Evolutionary conservation across 2,888 invertebrate genomes (phyloP).

Genomic region (Adineta ricciae): DNA sequence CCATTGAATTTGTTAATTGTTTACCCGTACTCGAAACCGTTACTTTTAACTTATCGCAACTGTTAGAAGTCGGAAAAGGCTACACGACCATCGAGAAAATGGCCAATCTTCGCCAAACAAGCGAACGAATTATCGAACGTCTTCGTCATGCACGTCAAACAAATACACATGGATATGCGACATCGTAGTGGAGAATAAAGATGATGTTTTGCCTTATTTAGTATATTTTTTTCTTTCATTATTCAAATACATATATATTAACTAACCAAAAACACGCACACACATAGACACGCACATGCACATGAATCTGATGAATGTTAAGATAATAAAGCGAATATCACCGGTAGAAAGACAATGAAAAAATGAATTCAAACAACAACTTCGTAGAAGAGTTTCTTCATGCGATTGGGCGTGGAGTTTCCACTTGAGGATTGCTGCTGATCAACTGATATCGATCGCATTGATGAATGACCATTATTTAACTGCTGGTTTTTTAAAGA

Average conservation of each 20-base stretch:
- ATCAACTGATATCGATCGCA: neutral
- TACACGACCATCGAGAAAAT: neutral
- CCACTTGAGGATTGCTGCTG: neutral
- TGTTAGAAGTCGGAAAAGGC: neutral
- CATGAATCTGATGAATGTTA: constrained; percentile 4
- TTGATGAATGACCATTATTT: neutral
- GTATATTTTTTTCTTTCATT: neutral
- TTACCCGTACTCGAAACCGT: neutral
- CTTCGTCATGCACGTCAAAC: neutral
- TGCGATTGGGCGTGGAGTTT: neutral
- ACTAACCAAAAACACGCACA: neutral
- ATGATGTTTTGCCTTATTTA: neutral
- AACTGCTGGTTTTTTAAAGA: neutral
- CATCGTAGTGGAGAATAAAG: too few relatives aligned
- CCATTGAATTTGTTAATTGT: neutral
- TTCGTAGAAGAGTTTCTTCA: constrained; percentile 18
- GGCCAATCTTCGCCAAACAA: neutral
- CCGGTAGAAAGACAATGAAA: neutral
- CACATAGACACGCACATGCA: neutral
- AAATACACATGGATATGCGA: neutral
- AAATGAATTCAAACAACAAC: constrained; percentile 5
- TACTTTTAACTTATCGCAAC: neutral
- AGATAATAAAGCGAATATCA: neutral
- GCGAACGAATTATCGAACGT: neutral
- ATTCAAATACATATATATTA: neutral